A percentile compares a stretch with the other conserved stretches of the same genome.
Evolutionary conservation across 1,140 invertebrate species (phyloP).

Genomic region (Muscidifurax raptorellus): DNA sequence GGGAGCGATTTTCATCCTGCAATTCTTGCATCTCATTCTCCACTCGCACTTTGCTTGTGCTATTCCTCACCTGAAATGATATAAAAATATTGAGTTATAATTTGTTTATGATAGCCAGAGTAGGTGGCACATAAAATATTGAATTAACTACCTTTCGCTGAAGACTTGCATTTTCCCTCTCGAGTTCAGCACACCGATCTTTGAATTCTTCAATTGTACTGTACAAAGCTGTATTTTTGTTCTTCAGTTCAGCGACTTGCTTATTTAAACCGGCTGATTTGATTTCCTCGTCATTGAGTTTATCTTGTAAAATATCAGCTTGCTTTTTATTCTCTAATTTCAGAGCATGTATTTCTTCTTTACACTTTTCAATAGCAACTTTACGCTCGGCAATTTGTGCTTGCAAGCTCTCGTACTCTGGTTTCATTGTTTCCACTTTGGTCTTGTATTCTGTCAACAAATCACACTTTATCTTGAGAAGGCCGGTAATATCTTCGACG

Average conservation of each 20-base stretch:
- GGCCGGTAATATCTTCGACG: conserved; percentile 61
- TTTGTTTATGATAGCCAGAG: neutral
- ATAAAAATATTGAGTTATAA: neutral
- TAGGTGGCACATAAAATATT: neutral
- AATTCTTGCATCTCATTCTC: conserved; percentile 52
- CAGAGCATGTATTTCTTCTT: conserved; percentile 61
- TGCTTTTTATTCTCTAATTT: conserved; percentile 56
- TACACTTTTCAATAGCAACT: conserved; percentile 60
- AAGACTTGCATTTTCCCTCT: conserved; percentile 56
- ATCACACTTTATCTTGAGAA: conserved; percentile 68
- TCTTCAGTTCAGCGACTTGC: conserved; percentile 61
- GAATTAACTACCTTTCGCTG: conserved; percentile 53
- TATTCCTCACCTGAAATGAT: conserved; percentile 62
- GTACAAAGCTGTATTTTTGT: conserved; percentile 55
- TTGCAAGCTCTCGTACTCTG: conserved; percentile 64
- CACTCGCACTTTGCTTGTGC: conserved; percentile 52
- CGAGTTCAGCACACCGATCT: conserved; percentile 57
- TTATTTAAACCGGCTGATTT: conserved; percentile 58
- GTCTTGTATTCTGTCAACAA: conserved; percentile 67
- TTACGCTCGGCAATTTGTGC: conserved; percentile 60
- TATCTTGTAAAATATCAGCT: conserved; percentile 56
- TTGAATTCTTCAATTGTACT: conserved; percentile 55
- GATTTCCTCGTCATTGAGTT: conserved; percentile 57
- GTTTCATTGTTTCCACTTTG: conserved; percentile 63
- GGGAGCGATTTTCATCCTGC: conserved; percentile 62